Percentiles rank a stretch among this genome's conserved stretches.
These are phyloP conservation scores for Hipposideros armiger DNA, from an alignment of 2,113 vertebrate genomes.

Conservation along the genomic window DNA sequence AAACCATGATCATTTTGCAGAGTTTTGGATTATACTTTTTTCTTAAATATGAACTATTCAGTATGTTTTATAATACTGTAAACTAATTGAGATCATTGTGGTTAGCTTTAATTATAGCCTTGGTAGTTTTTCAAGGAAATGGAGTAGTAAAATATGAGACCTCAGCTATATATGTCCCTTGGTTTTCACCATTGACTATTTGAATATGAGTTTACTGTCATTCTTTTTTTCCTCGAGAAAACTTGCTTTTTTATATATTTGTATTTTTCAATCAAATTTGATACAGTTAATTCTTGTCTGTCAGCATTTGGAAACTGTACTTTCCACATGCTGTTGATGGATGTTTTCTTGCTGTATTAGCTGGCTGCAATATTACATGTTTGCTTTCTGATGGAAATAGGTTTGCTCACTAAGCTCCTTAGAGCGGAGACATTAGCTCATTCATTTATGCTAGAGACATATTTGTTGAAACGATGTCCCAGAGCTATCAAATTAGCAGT, in stretches of 20 bases:
- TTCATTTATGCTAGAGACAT: constrained; percentile 7
- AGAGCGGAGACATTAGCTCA: not conserved
- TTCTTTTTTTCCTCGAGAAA: not conserved
- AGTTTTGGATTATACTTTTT: constrained; percentile 7
- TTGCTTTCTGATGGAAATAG: constrained; percentile 17
- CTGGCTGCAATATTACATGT: not conserved
- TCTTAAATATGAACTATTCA: constrained; percentile 1
- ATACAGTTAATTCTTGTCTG: constrained; percentile 17
- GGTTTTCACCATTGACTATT: not conserved
- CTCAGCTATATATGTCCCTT: not conserved
- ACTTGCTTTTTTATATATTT: not conserved
- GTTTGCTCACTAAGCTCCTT: constrained; percentile 4
- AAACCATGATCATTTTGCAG: not conserved
- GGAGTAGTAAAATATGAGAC: constrained; percentile 25
- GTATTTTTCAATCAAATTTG: not conserved
- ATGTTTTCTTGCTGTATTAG: constrained; percentile 29
- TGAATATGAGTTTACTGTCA: not conserved
- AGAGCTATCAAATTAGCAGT: constrained; percentile 20
- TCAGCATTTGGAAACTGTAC: constrained; percentile 20
- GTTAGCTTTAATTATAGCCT: constrained; percentile 46
- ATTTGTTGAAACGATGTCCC: constrained; percentile 3
- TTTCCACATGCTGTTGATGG: not conserved
- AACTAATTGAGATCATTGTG: constrained; percentile 33
- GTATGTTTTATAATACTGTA: constrained; percentile 48
- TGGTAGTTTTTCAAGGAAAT: constrained; percentile 42